A percentile compares a stretch with the other conserved stretches of the same genome.
phyloP scores from a whole-genome alignment of 2,888 invertebrate species.

The Ctenicera cuprea region DNA sequence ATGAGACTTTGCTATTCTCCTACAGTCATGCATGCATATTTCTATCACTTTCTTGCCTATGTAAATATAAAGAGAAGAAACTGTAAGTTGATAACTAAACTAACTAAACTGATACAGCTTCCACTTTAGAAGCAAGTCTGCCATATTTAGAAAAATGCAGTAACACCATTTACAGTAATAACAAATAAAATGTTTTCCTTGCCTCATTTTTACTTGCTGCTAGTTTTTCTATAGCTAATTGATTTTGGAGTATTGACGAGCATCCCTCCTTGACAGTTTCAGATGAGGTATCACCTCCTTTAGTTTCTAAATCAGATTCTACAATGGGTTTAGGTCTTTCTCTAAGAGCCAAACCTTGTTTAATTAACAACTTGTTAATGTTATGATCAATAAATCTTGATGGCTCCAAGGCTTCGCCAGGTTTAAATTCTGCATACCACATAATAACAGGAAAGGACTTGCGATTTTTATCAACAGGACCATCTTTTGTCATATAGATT shows the following conservation, averaged over 20 bases:
- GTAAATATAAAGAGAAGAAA: no score
- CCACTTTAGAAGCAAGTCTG: no score
- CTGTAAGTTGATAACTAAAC: no score
- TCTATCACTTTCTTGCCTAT: no score
- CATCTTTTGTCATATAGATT: conserved; percentile 55
- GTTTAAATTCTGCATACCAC: conserved; percentile 78
- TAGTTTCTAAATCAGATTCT: neutral
- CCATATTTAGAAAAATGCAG: no score
- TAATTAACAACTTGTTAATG: conserved; percentile 80
- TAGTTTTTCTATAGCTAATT: neutral
- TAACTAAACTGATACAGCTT: no score
- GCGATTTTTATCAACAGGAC: conserved; percentile 57
- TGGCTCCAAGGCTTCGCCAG: conserved; percentile 81
- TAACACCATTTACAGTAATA: no score
- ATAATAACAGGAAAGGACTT: conserved; percentile 76
- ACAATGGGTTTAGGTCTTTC: neutral
- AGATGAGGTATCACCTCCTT: neutral
- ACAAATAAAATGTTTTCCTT: no score
- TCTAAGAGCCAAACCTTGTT: conserved; percentile 73
- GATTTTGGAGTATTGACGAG: no score
- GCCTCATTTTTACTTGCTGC: no score
- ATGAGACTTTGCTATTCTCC: no score
- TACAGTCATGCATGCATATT: no score
- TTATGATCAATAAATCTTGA: conserved; percentile 78
- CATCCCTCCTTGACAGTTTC: neutral